Percentiles rank a stretch among this genome's conserved stretches.
Conservation (phyloP, 2,888 invertebrate species). For the Rhingia campestris region DNA sequence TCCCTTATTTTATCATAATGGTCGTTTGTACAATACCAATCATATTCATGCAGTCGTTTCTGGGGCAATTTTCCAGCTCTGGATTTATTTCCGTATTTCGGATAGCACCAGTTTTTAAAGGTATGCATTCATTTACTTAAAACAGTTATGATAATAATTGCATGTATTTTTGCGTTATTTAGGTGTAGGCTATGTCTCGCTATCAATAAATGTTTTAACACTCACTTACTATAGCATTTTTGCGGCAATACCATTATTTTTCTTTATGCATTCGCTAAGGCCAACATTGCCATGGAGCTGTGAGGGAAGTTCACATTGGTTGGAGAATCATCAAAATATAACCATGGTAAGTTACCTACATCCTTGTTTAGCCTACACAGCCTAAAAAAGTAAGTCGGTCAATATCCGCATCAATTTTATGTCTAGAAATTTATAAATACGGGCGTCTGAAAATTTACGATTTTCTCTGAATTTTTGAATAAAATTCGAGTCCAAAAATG, state of each 20-base stretch:
- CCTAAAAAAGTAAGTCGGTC: not conserved
- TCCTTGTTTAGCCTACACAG: not conserved
- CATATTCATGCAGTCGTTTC: constrained; percentile 91
- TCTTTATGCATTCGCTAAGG: constrained; percentile 87
- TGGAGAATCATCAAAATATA: not conserved
- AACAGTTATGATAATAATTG: not conserved
- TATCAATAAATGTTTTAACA: constrained; percentile 89
- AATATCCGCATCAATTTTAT: too few species aligned
- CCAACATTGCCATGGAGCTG: constrained; percentile 91
- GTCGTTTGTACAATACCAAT: constrained; percentile 84
- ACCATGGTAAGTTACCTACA: constrained; percentile 4
- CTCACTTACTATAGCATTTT: constrained; percentile 87
- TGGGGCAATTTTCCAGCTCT: constrained; percentile 91
- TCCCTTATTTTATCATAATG: constrained; percentile 71
- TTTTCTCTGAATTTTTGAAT: too few species aligned
- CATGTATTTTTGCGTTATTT: constrained; percentile 22
- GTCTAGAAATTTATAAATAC: too few species aligned
- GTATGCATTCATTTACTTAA: constrained; percentile 81
- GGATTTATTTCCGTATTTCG: constrained; percentile 91
- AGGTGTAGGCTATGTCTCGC: constrained; percentile 94
- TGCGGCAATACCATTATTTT: constrained; percentile 85
- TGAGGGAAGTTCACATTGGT: constrained; percentile 82
- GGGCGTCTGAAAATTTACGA: too few species aligned
- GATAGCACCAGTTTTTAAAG: constrained; percentile 92
- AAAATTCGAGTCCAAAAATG: too few species aligned